Evolutionary conservation across 2,797 vertebrate species (phyloP).

Genomic region (Cygnus olor): DNA sequence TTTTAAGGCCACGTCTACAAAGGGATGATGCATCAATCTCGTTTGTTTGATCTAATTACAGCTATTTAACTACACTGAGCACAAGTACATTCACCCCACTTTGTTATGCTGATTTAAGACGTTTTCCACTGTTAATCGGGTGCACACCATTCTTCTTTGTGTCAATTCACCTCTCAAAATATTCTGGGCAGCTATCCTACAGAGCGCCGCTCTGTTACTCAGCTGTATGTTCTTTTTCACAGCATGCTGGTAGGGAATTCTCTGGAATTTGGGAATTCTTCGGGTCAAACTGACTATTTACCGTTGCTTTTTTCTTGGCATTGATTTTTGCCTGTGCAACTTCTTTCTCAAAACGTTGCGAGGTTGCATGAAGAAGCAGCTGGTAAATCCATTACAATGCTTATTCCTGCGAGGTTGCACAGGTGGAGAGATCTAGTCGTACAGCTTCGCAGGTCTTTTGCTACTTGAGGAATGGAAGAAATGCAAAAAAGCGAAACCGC

Average conservation of each 20-base stretch:
- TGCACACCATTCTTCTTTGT: background rate
- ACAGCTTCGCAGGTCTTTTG: background rate
- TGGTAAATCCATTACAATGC: background rate
- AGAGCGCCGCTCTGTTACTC: background rate
- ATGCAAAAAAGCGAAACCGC: background rate
- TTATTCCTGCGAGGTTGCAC: background rate
- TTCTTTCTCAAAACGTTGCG: background rate
- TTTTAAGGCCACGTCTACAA: constrained; percentile 60
- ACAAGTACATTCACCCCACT: constrained; percentile 47
- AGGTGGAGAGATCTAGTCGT: background rate
- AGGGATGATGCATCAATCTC: constrained; percentile 45
- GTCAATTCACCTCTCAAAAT: constrained; percentile 39
- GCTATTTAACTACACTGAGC: constrained; percentile 50
- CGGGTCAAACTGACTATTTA: background rate
- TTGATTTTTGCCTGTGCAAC: background rate
- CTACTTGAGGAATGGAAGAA: background rate
- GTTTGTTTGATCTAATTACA: constrained; percentile 69
- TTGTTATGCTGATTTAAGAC: constrained; percentile 68
- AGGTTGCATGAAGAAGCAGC: background rate
- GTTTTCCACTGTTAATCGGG: constrained; percentile 50
- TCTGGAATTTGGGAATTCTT: background rate
- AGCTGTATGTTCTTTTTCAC: background rate
- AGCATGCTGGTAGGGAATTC: background rate
- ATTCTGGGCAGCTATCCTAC: background rate
- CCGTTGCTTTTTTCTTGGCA: background rate